A percentile compares a stretch with the other conserved stretches of the same genome.
Conservation (phyloP, 2,888 invertebrate genomes). For the Neoscelio sp. region DNA sequence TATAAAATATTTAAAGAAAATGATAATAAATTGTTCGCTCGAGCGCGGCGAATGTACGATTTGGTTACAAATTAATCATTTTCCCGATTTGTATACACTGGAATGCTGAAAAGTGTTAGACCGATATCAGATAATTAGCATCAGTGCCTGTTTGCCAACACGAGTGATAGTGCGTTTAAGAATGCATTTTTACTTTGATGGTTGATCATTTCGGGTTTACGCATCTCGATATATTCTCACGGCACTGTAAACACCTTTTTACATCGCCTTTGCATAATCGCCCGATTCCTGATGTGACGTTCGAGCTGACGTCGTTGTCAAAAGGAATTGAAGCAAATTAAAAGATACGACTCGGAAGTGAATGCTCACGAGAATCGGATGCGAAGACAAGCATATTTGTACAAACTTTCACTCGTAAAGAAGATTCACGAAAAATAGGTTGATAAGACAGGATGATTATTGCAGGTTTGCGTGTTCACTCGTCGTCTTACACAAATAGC, state of each 20-base stretch:
- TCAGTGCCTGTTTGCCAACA: slow-evolving; percentile 15
- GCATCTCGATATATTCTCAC: neutral
- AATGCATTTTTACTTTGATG: no score
- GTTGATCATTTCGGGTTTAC: no score
- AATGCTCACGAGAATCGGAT: slow-evolving; percentile 37
- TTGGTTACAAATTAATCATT: slow-evolving; percentile 27
- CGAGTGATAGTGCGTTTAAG: no score
- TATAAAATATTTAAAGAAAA: slow-evolving; percentile 41
- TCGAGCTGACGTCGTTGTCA: slow-evolving; percentile 7
- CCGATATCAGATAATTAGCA: slow-evolving; percentile 25
- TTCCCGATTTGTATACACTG: no score
- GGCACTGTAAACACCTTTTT: slow-evolving; percentile 20
- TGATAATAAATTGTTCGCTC: slow-evolving; percentile 18
- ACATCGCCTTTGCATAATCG: slow-evolving; percentile 32
- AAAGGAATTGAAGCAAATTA: slow-evolving; percentile 32
- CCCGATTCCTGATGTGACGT: neutral
- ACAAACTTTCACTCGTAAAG: slow-evolving; percentile 53
- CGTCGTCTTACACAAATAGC: slow-evolving; percentile 31
- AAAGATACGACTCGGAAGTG: slow-evolving; percentile 43
- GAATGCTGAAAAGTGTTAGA: no score
- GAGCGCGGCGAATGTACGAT: slow-evolving; percentile 10
- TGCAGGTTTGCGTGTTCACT: slow-evolving; percentile 3
- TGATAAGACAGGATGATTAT: slow-evolving; percentile 53
- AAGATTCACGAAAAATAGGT: slow-evolving; percentile 57
- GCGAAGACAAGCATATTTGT: slow-evolving; percentile 21